A percentile compares a stretch with the other conserved stretches of the same genome.
phyloP scores from a whole-genome alignment of 92 coral and sea anemone genomes.

The Epizoanthus ramosus region DNA sequence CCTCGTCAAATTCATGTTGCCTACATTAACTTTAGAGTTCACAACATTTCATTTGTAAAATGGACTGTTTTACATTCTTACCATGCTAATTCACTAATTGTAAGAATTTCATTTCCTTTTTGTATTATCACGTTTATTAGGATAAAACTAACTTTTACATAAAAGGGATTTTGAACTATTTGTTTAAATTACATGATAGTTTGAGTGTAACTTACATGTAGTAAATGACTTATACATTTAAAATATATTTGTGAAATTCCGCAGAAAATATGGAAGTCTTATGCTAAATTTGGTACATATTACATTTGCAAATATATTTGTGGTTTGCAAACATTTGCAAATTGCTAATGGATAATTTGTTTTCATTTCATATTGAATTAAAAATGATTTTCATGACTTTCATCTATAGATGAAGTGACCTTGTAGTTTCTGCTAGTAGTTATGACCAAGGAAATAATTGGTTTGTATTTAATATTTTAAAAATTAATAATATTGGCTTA shows the following conservation, averaged over 20 bases:
- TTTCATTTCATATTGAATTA: background rate
- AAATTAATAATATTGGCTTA: conserved; percentile 12
- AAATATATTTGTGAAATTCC: background rate
- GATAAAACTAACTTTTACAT: too few species aligned
- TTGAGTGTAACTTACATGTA: too few species aligned
- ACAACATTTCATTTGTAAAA: background rate
- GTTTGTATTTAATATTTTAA: conserved; percentile 7
- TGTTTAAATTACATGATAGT: too few species aligned
- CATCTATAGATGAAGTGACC: background rate
- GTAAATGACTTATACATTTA: background rate
- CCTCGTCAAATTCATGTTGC: too few species aligned
- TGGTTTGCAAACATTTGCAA: background rate
- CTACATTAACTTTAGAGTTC: too few species aligned
- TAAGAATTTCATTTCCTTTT: background rate
- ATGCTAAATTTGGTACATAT: too few species aligned
- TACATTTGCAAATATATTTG: conserved; percentile 4
- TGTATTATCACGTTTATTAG: background rate
- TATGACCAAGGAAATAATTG: background rate
- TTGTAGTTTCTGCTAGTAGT: background rate
- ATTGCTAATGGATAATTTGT: background rate
- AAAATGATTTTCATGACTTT: conserved; percentile 11
- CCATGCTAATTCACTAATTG: background rate
- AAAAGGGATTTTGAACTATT: background rate
- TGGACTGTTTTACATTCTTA: background rate
- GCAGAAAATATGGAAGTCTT: background rate